Conservation (phyloP, 2,888 invertebrate genomes). For the Galeopsomyia nigrocyanea region DNA sequence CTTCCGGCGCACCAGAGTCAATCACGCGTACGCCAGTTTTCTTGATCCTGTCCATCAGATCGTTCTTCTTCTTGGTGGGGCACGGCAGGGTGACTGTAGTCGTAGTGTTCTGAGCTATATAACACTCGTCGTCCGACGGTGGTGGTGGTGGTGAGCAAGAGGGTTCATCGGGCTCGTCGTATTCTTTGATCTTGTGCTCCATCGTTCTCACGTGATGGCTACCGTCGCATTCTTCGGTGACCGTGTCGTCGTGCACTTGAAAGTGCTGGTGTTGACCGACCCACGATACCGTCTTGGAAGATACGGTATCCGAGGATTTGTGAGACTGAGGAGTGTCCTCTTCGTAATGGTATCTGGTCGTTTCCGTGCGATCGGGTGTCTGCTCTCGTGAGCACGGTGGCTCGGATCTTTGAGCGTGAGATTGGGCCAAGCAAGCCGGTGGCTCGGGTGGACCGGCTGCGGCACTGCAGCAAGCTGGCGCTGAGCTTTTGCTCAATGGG, state of each 20-base stretch:
- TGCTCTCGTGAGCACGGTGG: conserved; percentile 60
- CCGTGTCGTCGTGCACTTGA: conserved; percentile 65
- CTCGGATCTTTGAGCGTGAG: conserved; percentile 73
- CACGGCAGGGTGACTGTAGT: conserved; percentile 56
- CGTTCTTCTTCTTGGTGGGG: conserved; percentile 53
- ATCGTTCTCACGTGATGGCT: conserved; percentile 50
- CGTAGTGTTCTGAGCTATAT: conserved; percentile 55
- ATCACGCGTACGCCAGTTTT: conserved; percentile 60
- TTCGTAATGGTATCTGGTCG: conserved; percentile 62
- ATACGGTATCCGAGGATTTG: conserved; percentile 59
- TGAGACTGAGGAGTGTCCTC: conserved; percentile 66
- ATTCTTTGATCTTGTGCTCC: conserved; percentile 56
- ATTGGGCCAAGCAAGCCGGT: conserved; percentile 68
- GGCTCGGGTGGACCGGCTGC: conserved; percentile 77
- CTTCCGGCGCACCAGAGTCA: conserved; percentile 57
- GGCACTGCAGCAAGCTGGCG: conserved; percentile 73
- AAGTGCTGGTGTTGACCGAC: conserved; percentile 63
- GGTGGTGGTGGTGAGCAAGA: conserved; percentile 26
- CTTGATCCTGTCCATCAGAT: conserved; percentile 57
- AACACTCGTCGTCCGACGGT: conserved; percentile 52
- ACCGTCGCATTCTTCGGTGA: conserved; percentile 53
- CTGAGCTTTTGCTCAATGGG: conserved; percentile 62
- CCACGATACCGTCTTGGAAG: conserved; percentile 65
- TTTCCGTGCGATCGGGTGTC: conserved; percentile 60
- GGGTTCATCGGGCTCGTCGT: conserved; percentile 51